Evolutionary conservation across 1,140 invertebrate species (phyloP), one percentile per base, ranked within the genome.

Genomic region (Thalassaphorura encarpata): DNA sequence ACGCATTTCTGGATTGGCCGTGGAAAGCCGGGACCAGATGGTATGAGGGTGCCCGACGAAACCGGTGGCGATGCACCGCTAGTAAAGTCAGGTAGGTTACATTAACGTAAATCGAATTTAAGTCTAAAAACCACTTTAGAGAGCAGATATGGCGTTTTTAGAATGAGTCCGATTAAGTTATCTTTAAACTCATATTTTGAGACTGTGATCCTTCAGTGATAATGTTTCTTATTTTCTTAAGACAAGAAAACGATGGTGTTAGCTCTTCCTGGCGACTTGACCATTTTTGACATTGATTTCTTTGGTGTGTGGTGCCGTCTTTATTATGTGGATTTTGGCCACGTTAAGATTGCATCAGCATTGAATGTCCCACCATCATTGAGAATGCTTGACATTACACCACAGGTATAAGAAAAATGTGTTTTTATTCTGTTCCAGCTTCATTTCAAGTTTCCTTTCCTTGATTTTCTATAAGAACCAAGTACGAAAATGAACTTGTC

Each of bases 1-100:
- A 87, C 85, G 0, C 90, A 91, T 72, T 92, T 91, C 72, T 92
- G 89, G 89, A 85, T 85, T 40, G 88, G 89, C 0, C 69, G 79
- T 16, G 88, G 88, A 11, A 79, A 80, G 63, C 86, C 88, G 3
- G 80, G 81, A 1, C 77, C 86, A 0, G 82, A 89, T 60, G 88
- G 88, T 13, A 79, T 87, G 46, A 75, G 83, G 13, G 81, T 93
- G 2, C 83, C 87, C 0, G 88, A 93, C 67, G 89, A 93, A 73
- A 91, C 92, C 66, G 88, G 88, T 48, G 87, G 86, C 69, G 80
- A 81, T 65, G 69, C 73, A n/a, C 87, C 87, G 1, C 70, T 93
- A 19, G 73, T 83, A 11, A 77, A 79, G 58, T 91, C 92, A 67
- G n/a, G n/a, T n/a, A n/a, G n/a, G n/a, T n/a, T n/a, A n/a, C n/a